Base-by-base conservation (phyloP, 1,140 invertebrate species). In the Bradynema listronoti region DNA sequence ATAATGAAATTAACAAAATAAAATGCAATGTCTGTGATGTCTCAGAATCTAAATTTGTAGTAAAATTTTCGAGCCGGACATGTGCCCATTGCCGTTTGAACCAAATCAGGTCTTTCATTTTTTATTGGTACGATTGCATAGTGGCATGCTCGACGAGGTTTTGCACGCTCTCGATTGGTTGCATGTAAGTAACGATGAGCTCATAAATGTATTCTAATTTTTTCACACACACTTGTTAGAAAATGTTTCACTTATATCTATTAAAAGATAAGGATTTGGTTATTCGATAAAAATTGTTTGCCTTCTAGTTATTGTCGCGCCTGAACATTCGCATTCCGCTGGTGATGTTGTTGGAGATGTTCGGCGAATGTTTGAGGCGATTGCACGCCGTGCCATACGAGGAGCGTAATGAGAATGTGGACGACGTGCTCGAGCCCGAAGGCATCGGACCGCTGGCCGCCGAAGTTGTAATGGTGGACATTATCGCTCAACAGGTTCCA, bases 1-100 rank as follows among this genome's bases (percentile, higher is more conserved):
- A 58, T 50, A 64, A 55, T 42, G 11, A 39, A 42, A 43, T 55
- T 56, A n/a, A n/a, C n/a, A n/a, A n/a, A n/a, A n/a, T n/a, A n/a
- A n/a, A n/a, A n/a, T n/a, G n/a, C n/a, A n/a, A n/a, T n/a, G n/a
- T n/a, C n/a, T n/a, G n/a, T n/a, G n/a, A n/a, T n/a, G n/a, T 41
- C 22, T 30, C 34, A 47, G 16, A 46, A 36, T 64, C 50, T 53
- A 56, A 57, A 9, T 51, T 83, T 83, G 47, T 64, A 93, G 89
- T 68, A 96, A 96, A 85, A 89, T 96, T 45, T 83, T 97, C 68
- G 94, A 98, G 82, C 87, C 90, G 0, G 90, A 95, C 71, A 88
- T 95, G 84, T 90, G 88, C 72, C 89, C 91, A 32, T 81, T 95
- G 16, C 90, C 91, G 24, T 92, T 97, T 77, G 88, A 91, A 79